Evolutionary conservation across 2,888 invertebrate genomes (phyloP).

Genomic region (Scrobipalpa atriplicella): DNA sequence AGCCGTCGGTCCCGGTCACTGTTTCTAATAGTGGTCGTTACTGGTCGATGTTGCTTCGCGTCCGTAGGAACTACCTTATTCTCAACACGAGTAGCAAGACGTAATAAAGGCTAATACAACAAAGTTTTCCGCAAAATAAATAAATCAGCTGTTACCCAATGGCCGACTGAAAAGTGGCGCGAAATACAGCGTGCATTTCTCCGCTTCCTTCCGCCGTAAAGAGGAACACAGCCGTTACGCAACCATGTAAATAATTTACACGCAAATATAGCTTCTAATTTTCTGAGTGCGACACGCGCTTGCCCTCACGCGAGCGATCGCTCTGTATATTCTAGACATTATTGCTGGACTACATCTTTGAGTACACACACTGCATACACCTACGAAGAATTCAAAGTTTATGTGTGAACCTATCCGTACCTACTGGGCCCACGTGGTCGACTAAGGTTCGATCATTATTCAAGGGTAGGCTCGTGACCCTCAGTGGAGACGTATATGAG

Average conservation of each 20-base stretch:
- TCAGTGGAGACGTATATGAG: no score
- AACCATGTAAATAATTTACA: constrained; percentile 57
- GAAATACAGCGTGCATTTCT: constrained; percentile 47
- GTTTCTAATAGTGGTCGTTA: no score
- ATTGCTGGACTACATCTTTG: not conserved
- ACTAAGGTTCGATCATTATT: no score
- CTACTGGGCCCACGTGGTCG: no score
- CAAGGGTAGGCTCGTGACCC: no score
- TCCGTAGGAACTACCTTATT: no score
- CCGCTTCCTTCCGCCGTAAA: constrained; percentile 63
- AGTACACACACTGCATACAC: no score
- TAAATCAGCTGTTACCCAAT: constrained; percentile 44
- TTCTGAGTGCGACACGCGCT: constrained; percentile 20
- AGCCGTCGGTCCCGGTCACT: no score
- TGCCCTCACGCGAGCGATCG: constrained; percentile 11
- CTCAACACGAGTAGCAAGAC: no score
- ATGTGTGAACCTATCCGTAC: no score
- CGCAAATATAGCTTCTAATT: constrained; percentile 43
- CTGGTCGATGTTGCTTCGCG: no score
- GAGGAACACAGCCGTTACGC: constrained; percentile 49
- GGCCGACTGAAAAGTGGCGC: constrained; percentile 36
- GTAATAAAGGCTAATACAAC: constrained; percentile 1
- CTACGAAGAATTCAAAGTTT: no score
- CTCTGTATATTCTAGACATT: not conserved
- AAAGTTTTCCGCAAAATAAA: constrained; percentile 26